These are phyloP conservation scores for Cerceris ruficornis DNA, from an alignment of 2,888 invertebrate species.

Conservation along the genomic window DNA sequence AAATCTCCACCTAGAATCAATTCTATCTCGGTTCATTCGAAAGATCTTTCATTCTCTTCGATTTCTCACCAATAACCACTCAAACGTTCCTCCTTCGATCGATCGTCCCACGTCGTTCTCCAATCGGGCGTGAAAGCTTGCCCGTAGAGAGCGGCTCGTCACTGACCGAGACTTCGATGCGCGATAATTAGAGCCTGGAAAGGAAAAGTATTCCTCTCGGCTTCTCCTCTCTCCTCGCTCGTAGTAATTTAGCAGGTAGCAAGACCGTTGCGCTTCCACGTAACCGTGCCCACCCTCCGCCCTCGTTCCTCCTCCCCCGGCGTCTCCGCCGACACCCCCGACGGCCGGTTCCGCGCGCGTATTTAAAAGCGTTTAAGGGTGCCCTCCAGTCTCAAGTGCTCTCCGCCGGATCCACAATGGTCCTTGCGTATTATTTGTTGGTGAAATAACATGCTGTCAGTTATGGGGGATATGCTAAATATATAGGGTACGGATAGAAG, in stretches of 20 bases:
- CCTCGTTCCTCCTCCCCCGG: slow-evolving; percentile 32
- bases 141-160: slow-evolving; percentile 4
- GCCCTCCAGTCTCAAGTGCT: slow-evolving; percentile 72
- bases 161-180: slow-evolving; percentile 43
- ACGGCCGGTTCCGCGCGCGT: slow-evolving; percentile 63
- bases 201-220: slow-evolving; percentile 50
- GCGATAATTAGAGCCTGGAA: slow-evolving; percentile 62
- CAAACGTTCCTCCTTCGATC: not conserved
- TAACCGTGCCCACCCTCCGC: slow-evolving; percentile 32
- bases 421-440: slow-evolving; percentile 78
- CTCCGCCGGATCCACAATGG: slow-evolving; percentile 71
- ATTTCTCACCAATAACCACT: no score
- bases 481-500: slow-evolving; percentile 70
- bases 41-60: no score
- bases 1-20: no score
- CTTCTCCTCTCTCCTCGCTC: slow-evolving; percentile 45
- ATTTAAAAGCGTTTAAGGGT: slow-evolving; percentile 78
- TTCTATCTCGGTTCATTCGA: no score
- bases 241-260: slow-evolving; percentile 70
- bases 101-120: not conserved
- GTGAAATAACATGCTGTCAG: slow-evolving; percentile 80
- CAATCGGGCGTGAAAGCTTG: not conserved
- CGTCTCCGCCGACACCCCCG: slow-evolving; percentile 51
- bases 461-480: slow-evolving; percentile 77
- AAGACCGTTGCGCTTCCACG: slow-evolving; percentile 53